phyloP scores from a whole-genome alignment of 2,113 vertebrate genomes.

The Phocoena sinus region DNA sequence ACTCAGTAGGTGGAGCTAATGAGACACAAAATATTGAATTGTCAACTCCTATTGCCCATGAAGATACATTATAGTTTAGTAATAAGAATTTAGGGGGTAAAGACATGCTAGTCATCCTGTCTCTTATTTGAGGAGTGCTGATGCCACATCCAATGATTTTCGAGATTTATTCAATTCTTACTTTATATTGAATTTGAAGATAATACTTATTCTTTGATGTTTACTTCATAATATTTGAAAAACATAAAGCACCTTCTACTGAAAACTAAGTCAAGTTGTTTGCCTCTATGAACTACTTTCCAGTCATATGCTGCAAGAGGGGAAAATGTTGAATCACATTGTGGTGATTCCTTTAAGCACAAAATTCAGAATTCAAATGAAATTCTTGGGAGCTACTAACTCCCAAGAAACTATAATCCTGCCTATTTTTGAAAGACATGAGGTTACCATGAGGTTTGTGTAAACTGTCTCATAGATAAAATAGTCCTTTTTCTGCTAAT shows the following conservation, averaged over 20 bases:
- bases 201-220: background rate
- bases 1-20: slow-evolving; percentile 64
- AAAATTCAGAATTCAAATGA: background rate
- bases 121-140: background rate
- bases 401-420: background rate
- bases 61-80: background rate
- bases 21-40: slow-evolving; percentile 44
- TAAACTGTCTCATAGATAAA: background rate
- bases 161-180: background rate
- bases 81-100: background rate
- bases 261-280: background rate
- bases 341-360: background rate
- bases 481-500: background rate
- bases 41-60: background rate
- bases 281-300: background rate
- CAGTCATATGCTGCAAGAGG: background rate
- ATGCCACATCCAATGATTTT: background rate
- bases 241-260: background rate
- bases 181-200: background rate
- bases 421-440: background rate
- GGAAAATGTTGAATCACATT: background rate
- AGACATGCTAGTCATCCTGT: background rate
- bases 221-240: slow-evolving; percentile 10
- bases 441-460: background rate
- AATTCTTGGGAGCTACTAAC: background rate